Evolutionary conservation across 2,797 vertebrate genomes (phyloP).

Genomic region (Lutjanus campechanus): DNA sequence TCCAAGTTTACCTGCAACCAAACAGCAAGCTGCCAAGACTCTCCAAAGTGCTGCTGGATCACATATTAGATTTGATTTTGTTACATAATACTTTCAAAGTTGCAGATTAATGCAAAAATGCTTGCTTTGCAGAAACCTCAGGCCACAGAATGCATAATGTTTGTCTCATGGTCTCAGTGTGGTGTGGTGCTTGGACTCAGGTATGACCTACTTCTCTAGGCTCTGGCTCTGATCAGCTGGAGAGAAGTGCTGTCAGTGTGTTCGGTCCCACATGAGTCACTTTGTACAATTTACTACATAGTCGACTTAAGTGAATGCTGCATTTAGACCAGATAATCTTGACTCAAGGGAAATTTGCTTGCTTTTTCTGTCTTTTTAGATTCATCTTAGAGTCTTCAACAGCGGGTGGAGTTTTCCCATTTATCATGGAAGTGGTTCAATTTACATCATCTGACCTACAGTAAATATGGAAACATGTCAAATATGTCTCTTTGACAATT

Average conservation of each 20-base stretch:
- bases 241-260: background rate
- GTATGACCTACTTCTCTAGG: slow-evolving; percentile 40
- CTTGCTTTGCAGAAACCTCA: slow-evolving; percentile 12
- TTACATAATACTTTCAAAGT: slow-evolving; percentile 7
- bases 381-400: background rate
- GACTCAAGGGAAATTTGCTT: background rate
- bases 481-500: background rate
- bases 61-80: slow-evolving; percentile 1
- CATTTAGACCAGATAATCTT: background rate
- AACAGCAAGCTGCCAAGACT: background rate
- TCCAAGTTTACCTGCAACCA: slow-evolving; percentile 19
- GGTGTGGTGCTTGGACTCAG: slow-evolving; percentile 7
- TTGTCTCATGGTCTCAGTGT: slow-evolving; percentile 11
- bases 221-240: slow-evolving; percentile 30
- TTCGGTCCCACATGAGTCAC: background rate
- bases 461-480: background rate
- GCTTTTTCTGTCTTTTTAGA: background rate
- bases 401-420: background rate
- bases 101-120: background rate
- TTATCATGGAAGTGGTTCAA: background rate
- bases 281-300: background rate
- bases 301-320: background rate
- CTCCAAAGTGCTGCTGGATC: background rate
- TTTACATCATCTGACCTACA: background rate
- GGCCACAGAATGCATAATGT: slow-evolving; percentile 5